Percentiles rank a stretch among this genome's conserved stretches.
Conservation (phyloP, 2,797 vertebrate genomes). For the Girardinus metallicus region DNA sequence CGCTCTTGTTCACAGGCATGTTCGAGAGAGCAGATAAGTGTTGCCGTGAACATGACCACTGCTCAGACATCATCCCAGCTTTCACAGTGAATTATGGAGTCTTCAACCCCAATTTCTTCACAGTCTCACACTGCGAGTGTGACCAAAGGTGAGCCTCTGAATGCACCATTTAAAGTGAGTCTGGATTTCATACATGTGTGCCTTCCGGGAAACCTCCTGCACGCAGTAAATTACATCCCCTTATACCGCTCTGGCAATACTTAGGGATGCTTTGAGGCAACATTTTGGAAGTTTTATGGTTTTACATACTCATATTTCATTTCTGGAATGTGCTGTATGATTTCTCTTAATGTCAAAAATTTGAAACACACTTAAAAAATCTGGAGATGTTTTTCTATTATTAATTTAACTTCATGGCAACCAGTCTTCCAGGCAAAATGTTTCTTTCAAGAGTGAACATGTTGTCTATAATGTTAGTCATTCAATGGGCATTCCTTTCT, state of each 20-base stretch:
- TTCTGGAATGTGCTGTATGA: constrained; percentile 7
- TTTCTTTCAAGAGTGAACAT: constrained; percentile 44
- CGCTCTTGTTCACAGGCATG: constrained; percentile 70
- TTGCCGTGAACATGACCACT: constrained; percentile 91
- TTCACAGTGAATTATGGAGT: constrained; percentile 85
- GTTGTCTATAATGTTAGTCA: constrained; percentile 11
- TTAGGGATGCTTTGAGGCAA: constrained; percentile 1
- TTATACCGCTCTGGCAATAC: constrained; percentile 1
- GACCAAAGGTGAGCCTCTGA: constrained; percentile 79
- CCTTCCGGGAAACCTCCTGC: constrained; percentile 24
- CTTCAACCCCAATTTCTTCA: constrained; percentile 86
- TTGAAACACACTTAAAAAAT: neutral
- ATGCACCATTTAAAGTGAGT: constrained; percentile 1
- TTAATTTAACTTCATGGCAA: constrained; percentile 19
- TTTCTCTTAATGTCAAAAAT: constrained; percentile 8
- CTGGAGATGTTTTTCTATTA: neutral
- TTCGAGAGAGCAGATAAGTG: constrained; percentile 85
- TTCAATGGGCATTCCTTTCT: constrained; percentile 25
- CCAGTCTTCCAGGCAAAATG: constrained; percentile 12
- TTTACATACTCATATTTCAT: neutral
- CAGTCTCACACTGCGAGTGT: constrained; percentile 90
- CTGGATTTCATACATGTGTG: constrained; percentile 2
- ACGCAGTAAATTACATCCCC: constrained; percentile 23
- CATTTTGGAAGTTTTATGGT: neutral
- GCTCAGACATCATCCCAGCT: constrained; percentile 80